Percentiles rank a stretch among this genome's conserved stretches.
These are phyloP conservation scores for Emydocephalus ijimae DNA, from an alignment of 2,113 vertebrate species.

Conservation along the genomic window DNA sequence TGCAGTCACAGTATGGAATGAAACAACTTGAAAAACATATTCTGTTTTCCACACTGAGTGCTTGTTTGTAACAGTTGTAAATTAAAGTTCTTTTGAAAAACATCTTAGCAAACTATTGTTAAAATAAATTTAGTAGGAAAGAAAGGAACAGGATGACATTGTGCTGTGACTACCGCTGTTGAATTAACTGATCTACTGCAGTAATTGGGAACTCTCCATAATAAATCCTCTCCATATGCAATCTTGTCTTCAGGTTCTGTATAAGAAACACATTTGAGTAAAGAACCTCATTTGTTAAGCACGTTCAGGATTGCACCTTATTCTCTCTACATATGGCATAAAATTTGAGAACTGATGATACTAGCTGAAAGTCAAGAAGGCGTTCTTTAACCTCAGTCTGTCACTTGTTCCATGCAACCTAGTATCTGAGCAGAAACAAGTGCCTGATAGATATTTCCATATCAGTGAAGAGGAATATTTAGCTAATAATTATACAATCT, in stretches of 20 bases:
- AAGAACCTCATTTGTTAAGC: constrained; percentile 42
- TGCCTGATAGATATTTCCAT: neutral
- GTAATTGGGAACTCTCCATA: constrained; percentile 31
- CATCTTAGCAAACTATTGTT: neutral
- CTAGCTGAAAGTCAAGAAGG: constrained; percentile 17
- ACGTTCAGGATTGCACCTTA: constrained; percentile 15
- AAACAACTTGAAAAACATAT: neutral
- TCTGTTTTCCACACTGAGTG: neutral
- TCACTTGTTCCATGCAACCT: constrained; percentile 17
- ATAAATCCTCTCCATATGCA: constrained; percentile 18
- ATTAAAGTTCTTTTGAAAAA: constrained; percentile 11
- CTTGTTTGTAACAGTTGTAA: neutral
- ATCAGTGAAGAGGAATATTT: neutral
- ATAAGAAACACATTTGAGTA: constrained; percentile 56
- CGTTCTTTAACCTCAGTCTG: neutral
- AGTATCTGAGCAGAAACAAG: neutral
- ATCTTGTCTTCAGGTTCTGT: constrained; percentile 29
- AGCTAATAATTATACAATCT: neutral
- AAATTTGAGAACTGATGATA: constrained; percentile 36
- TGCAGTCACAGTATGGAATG: neutral
- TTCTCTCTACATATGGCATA: constrained; percentile 29
- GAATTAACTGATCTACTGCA: constrained; percentile 8
- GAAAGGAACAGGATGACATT: constrained; percentile 20
- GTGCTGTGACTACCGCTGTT: constrained; percentile 31
- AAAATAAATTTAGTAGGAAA: neutral